A percentile compares a stretch with the other conserved stretches of the same genome.
Conservation (phyloP, 2,888 invertebrate genomes). For the Agrotis exclamationis region DNA sequence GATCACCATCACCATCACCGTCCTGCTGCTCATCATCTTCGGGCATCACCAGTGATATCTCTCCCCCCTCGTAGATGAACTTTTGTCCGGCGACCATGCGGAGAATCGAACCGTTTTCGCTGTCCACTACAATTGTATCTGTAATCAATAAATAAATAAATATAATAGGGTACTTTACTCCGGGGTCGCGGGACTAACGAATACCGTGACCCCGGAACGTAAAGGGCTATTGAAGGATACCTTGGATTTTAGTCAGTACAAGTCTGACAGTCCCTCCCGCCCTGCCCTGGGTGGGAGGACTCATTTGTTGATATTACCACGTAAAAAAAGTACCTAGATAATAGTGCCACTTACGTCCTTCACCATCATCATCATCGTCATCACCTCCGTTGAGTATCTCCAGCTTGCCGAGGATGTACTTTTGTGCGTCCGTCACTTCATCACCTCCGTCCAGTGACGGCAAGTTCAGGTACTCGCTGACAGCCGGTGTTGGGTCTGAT, state of each 20-base stretch:
- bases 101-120: conserved; percentile 78
- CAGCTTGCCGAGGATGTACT: conserved; percentile 75
- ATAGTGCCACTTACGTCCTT: conserved; percentile 66
- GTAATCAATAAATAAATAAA: conserved; percentile 56
- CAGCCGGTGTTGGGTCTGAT: conserved; percentile 41
- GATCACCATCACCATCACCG: conserved; percentile 60
- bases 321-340: too few species aligned
- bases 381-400: conserved; percentile 73
- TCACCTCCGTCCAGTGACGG: conserved; percentile 49
- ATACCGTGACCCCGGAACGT: too few species aligned
- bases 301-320: too few species aligned
- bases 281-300: too few species aligned
- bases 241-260: too few species aligned
- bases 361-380: conserved; percentile 74
- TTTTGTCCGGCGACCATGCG: conserved; percentile 81
- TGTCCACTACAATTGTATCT: conserved; percentile 83
- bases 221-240: too few species aligned
- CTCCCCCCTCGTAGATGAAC: conserved; percentile 78
- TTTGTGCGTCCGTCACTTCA: conserved; percentile 48
- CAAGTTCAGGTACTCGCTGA: conserved; percentile 68
- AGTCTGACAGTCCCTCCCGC: too few species aligned
- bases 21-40: conserved; percentile 62
- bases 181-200: too few species aligned
- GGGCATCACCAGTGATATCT: conserved; percentile 77
- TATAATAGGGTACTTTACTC: too few species aligned